Evolutionary conservation across 2,797 vertebrate genomes (phyloP).

Genomic region (Orestias chungarensis): DNA sequence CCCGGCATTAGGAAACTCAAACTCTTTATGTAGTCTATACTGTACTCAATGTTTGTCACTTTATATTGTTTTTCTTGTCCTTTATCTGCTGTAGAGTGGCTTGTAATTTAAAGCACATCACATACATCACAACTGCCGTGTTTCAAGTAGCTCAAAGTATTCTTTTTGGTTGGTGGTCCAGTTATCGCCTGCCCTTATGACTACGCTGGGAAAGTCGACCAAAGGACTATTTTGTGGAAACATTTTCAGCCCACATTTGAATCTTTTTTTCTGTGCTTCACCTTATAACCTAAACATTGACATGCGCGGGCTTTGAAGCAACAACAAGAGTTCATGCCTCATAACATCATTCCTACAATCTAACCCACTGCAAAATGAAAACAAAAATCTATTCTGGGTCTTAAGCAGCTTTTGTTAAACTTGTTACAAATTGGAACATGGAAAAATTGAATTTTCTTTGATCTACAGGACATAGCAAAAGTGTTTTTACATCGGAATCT

Average conservation of each 20-base stretch:
- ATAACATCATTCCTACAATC: constrained; percentile 1
- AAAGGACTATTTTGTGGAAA: constrained; percentile 5
- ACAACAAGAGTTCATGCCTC: background rate
- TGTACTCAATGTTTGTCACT: background rate
- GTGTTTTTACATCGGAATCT: background rate
- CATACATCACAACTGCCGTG: background rate
- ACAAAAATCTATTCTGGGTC: background rate
- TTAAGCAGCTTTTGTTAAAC: constrained; percentile 4
- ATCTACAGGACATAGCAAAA: background rate
- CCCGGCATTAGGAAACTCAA: background rate
- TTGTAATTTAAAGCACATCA: constrained; percentile 8
- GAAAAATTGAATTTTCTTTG: constrained; percentile 8
- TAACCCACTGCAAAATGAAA: background rate
- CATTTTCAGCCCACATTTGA: constrained; percentile 26
- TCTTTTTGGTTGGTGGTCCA: background rate
- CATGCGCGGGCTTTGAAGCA: no score
- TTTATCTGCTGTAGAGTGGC: background rate
- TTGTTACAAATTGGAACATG: constrained; percentile 2
- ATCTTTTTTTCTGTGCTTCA: constrained; percentile 12
- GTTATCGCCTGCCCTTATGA: constrained; percentile 29
- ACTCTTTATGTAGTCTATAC: background rate
- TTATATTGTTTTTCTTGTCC: background rate
- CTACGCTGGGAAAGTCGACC: background rate
- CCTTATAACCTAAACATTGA: constrained; percentile 6
- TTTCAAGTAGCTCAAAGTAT: constrained; percentile 22